Base-by-base conservation (phyloP, 37 sponge, comb jelly and placozoan genomes). In the Hormiphora californensis region DNA sequence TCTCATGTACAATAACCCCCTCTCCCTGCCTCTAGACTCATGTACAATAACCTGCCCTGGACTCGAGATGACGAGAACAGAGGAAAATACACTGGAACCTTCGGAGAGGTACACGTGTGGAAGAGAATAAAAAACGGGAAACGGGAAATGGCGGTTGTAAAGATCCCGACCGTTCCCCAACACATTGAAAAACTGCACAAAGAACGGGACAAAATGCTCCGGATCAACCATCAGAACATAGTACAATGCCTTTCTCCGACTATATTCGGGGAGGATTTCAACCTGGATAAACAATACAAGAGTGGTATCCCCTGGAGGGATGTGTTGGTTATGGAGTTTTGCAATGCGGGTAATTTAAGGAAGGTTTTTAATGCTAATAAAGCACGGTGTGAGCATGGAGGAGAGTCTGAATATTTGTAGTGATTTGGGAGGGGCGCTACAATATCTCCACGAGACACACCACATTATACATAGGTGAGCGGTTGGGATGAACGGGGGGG, bases 381-480 rank as follows among this genome's bases (percentile, higher is more conserved):
- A 40, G n/a, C 46, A 73, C 43, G 81, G 81, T 23, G 81, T 73
- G 2, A 39, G 81, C 19, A 22, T 73, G 0, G 35, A 40, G 32
- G 81, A 73, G 21, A 22, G 40, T 15, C 23, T 73, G 7, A 73
- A 73, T 21, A 73, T 73, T 27, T 73, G 44, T 46, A 43, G 46
- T 41, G 81, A 73, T 30, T 46, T 73, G 21, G 81, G 81, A 9
- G 40, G 46, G 21, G 81, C 81, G 8, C 38, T 73, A 7, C 81
- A 73, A 19, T 73, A 73, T 28, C 46, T 73, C 19, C 81, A 73
- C 43, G 81, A 73, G 23, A 28, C 43, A 0, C 81, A 73, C 43
- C 81, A 73, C 81, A 73, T 73, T n/a, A 73, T 73, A 4, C 81
- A 73, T 41, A 73, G n/a, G n/a, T n/a, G n/a, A n/a, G n/a, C n/a